Conservation (phyloP, 2,113 vertebrate species). For the Euleptes europaea region DNA sequence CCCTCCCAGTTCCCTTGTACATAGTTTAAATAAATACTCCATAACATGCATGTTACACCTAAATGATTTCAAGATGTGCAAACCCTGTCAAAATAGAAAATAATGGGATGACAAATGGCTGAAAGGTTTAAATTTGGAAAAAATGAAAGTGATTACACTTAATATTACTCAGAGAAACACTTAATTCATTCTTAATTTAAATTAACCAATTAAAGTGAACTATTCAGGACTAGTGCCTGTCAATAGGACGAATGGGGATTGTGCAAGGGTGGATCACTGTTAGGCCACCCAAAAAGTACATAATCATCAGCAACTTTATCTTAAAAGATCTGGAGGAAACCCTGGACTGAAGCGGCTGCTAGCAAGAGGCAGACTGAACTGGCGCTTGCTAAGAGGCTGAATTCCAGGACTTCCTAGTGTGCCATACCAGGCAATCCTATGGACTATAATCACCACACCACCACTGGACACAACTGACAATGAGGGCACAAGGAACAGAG, state of each 20-base stretch:
- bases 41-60: slow-evolving; percentile 55
- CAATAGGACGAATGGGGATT: too few species aligned
- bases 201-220: slow-evolving; percentile 50
- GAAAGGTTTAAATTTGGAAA: neutral
- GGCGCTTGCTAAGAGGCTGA: too few species aligned
- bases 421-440: too few species aligned
- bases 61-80: slow-evolving; percentile 43
- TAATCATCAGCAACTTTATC: too few species aligned
- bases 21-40: slow-evolving; percentile 55
- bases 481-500: neutral
- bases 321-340: too few species aligned
- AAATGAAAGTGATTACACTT: slow-evolving; percentile 10
- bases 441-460: too few species aligned
- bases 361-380: too few species aligned
- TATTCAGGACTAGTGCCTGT: slow-evolving; percentile 20
- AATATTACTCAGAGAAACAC: slow-evolving; percentile 49
- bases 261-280: too few species aligned
- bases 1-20: slow-evolving; percentile 47
- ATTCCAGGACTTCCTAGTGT: too few species aligned
- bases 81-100: slow-evolving; percentile 26
- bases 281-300: too few species aligned
- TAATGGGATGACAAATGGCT: slow-evolving; percentile 9
- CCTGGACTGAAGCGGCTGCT: too few species aligned
- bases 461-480: neutral
- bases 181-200: slow-evolving; percentile 49